Evolutionary conservation across 1,140 invertebrate genomes (phyloP), one percentile per base, ranked within the genome.

Genomic region (Daktulosphaira vitifoliae): DNA sequence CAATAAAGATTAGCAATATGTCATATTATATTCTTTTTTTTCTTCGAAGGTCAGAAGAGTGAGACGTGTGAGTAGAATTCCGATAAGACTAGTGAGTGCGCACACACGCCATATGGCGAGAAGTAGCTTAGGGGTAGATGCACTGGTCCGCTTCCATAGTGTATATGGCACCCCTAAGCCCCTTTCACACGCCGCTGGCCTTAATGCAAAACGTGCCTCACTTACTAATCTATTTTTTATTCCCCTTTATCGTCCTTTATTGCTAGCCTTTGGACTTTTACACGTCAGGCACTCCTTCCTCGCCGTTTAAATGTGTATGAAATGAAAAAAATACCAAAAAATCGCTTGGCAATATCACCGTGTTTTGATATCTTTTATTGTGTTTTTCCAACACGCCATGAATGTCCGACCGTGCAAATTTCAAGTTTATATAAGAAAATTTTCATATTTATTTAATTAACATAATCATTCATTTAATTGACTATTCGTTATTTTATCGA

Each of bases 171-270:
- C 20, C 48, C 64, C 46, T 59, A 13, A 9, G 23, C 22, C 7
- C 54, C 23, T 22, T 15, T 44, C 54, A n/a, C 18, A 15, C n/a
- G 13, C 54, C 15, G 48, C 52, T 44, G 2, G 23, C 37, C 48
- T 33, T 44, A 48, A 62, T 48, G 56, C 52, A 26, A 38, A 46
- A 46, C 65, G 42, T 54, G 46, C 52, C 50, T 54, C 53, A 62
- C 66, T 42, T 44, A 39, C 64, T 38, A 46, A 42, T 67, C 66
- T 68, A 37, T 42, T 54, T 65, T 65, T 65, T 48, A 42, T 62
- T 64, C 42, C 44, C 50, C 39, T 66, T 56, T 54, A 53, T 66
- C 42, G 66, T 39, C 37, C 62, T 56, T 67, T 64, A 44, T 46
- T 66, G 39, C 46, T 33, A 65, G 65, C 52, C 59, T 50, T 23